phyloP scores from a whole-genome alignment of 2,113 vertebrate genomes.

The Forbesichthys agassizii region DNA sequence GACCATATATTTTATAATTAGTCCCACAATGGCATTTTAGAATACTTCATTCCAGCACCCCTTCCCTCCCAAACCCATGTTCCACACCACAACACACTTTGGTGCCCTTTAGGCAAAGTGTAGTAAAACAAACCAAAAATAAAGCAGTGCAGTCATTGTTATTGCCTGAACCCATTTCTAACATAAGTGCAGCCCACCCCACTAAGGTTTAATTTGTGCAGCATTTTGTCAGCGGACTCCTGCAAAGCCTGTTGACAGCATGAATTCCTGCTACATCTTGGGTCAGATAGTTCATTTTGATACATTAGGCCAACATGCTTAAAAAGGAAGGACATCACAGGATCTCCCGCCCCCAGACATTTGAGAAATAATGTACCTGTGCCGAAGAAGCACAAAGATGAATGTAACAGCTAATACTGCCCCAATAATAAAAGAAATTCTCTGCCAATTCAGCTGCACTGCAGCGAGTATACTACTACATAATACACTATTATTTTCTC shows the following conservation, averaged over 20 bases:
- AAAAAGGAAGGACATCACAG: constrained; percentile 9
- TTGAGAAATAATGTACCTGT: constrained; percentile 59
- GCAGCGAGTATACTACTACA: constrained; percentile 75
- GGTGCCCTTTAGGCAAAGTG: constrained; percentile 27
- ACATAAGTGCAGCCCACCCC: constrained; percentile 81
- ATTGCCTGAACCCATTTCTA: constrained; percentile 62
- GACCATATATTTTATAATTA: constrained; percentile 35
- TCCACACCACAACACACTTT: constrained; percentile 20
- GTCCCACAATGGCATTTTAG: constrained; percentile 25
- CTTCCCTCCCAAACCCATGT: constrained; percentile 7
- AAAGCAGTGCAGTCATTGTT: constrained; percentile 57
- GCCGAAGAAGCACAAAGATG: constrained; percentile 69
- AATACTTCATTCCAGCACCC: constrained; percentile 32
- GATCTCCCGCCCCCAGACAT: constrained; percentile 21
- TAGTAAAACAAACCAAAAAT: not conserved
- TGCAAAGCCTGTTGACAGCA: constrained; percentile 38
- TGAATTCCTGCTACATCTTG: constrained; percentile 68
- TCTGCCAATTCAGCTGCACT: constrained; percentile 74
- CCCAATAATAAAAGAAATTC: constrained; percentile 47
- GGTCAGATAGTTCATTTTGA: constrained; percentile 49
- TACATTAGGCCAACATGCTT: constrained; percentile 41
- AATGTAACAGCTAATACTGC: constrained; percentile 68
- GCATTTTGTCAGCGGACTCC: constrained; percentile 54
- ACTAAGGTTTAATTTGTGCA: constrained; percentile 58
- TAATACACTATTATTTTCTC: constrained; percentile 62